Base-by-base conservation (phyloP, 2,888 invertebrate genomes). In the Busseola fusca region DNA sequence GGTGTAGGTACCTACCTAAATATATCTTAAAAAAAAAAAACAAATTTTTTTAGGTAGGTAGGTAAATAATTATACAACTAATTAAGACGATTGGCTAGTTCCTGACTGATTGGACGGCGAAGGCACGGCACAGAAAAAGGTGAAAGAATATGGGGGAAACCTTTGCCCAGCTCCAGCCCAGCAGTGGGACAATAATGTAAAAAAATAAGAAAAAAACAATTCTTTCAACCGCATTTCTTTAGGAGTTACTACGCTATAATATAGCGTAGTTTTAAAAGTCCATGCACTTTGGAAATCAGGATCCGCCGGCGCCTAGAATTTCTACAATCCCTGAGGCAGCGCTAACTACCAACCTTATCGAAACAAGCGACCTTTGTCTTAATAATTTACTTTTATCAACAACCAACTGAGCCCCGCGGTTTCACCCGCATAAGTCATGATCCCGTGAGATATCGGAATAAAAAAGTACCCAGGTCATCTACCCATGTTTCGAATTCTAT, bases 321-420 rank as follows among this genome's bases (percentile, higher is more conserved):
- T 74, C 42, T 48, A 54, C n/a, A 60, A 56, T n/a, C 56, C 21
- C 25, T 50, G 18, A 52, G 27, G 37, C 37, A 25, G 7, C 21
- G 40, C 37, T 42, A 18, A 5, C 18, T 37, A 54, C 18, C 9
- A 6, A 25, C 16, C 14, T 14, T 73, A 72, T 56, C 60, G 27
- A 60, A n/a, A 59, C 50, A 12, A 40, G 25, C 16, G 74, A 74
- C 62, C 67, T 67, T 74, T 74, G 74, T 7, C 42, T 37, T 27
- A 18, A 27, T 66, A 64, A 73, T 64, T 45, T 16, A 37, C 18
- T 50, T 64, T 59, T 57, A 67, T 67, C 74, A 45, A 45, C 7
- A 30, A 50, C n/a, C 3, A 48, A 21, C 48, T n/a, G 9, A 21
- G 10, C 48, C 21, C 48, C 9, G 21, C 48, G 48, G 21, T 48